These are phyloP conservation scores for Rallus crepitans DNA, from an alignment of 2,797 vertebrate genomes.

Conservation along the genomic window DNA sequence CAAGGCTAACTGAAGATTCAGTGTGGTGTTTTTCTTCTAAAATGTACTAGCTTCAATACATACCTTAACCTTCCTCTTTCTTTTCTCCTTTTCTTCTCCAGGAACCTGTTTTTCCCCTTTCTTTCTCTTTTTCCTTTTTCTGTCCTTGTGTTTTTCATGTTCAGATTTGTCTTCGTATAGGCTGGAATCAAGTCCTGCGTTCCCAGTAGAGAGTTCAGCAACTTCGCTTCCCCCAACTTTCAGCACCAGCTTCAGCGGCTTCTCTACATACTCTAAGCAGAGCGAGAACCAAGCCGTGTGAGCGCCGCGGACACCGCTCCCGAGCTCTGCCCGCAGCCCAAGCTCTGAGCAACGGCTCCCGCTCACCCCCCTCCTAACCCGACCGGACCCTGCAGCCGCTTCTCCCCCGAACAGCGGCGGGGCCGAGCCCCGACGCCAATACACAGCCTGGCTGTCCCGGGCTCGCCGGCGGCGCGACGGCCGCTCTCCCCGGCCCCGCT, in stretches of 20 bases:
- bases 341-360: not conserved
- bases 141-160: conserved; percentile 92
- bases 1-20: not conserved
- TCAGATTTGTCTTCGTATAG: conserved; percentile 90
- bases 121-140: conserved; percentile 98
- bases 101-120: conserved; percentile 89
- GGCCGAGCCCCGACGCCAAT: not conserved
- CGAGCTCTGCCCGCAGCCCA: not conserved
- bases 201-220: conserved; percentile 90
- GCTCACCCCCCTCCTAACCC: no score
- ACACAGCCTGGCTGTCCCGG: not conserved
- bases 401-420: not conserved
- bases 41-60: not conserved
- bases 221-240: conserved; percentile 96
- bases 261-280: conserved; percentile 88
- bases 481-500: not conserved
- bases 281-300: not conserved
- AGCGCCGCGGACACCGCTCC: not conserved
- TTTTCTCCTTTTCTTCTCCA: conserved; percentile 87
- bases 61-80: conserved; percentile 89
- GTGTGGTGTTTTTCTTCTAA: no score
- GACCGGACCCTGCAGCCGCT: not conserved
- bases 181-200: conserved; percentile 84
- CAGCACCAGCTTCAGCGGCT: conserved; percentile 94
- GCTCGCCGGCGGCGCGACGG: not conserved